A percentile compares a stretch with the other conserved stretches of the same genome.
phyloP scores from a whole-genome alignment of 2,797 vertebrate genomes.

The Morus bassanus region DNA sequence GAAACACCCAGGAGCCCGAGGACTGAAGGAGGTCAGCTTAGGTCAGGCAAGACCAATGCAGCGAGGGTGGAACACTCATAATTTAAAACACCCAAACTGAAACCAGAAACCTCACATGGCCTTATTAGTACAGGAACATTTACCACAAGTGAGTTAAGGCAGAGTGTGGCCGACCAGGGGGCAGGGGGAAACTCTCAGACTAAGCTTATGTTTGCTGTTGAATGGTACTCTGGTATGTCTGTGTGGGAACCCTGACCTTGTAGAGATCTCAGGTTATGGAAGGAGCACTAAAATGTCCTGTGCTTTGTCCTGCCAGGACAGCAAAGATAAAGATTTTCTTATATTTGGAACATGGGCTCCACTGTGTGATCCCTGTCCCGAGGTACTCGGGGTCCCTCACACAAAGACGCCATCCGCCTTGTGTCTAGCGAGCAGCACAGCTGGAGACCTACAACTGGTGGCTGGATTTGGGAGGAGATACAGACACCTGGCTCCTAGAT shows the following conservation, averaged over 20 bases:
- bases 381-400: neutral
- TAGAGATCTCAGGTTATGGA: neutral
- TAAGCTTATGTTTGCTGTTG: neutral
- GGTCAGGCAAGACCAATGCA: neutral
- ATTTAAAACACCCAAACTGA: neutral
- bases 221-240: neutral
- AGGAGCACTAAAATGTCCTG: neutral
- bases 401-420: neutral
- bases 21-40: neutral
- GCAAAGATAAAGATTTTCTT: neutral
- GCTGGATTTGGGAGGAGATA: neutral
- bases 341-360: neutral
- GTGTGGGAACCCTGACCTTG: neutral
- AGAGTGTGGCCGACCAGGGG: neutral
- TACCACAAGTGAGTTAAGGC: neutral
- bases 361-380: neutral
- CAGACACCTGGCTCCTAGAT: neutral
- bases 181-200: neutral
- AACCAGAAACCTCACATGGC: neutral
- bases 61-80: neutral
- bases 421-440: neutral
- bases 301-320: neutral
- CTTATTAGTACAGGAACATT: neutral
- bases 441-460: neutral
- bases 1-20: neutral